phyloP scores from a whole-genome alignment of 1,140 invertebrate species.

The silkworm (Bombyx mori) region ASM3026992v2 NC_085116.1:10915501-10916000 shows the following conservation, averaged over 20 bases:
- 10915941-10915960: slow-evolving; percentile 72
- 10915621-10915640: slow-evolving; percentile 73
- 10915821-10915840: slow-evolving; percentile 43
- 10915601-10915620: slow-evolving; percentile 75
- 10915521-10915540: slow-evolving; percentile 57
- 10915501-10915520: slow-evolving; percentile 60
- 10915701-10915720: slow-evolving; percentile 71
- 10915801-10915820: slow-evolving; percentile 56
- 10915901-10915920: slow-evolving; percentile 84
- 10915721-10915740: slow-evolving; percentile 83
- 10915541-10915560: slow-evolving; percentile 70
- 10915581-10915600: slow-evolving; percentile 81
- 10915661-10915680: slow-evolving; percentile 71
- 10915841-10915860: slow-evolving; percentile 43
- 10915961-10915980: slow-evolving; percentile 71
- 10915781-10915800: slow-evolving; percentile 44
- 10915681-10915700: slow-evolving; percentile 56
- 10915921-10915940: slow-evolving; percentile 87
- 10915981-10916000: slow-evolving; percentile 77
- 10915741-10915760: slow-evolving; percentile 54
- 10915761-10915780: slow-evolving; percentile 46
- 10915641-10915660: slow-evolving; percentile 74
- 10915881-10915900: slow-evolving; percentile 61
- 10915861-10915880: slow-evolving; percentile 70
- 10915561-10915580: slow-evolving; percentile 77